phyloP scores from a whole-genome alignment of 1,140 invertebrate species.

The Drosophila burlai region DNA sequence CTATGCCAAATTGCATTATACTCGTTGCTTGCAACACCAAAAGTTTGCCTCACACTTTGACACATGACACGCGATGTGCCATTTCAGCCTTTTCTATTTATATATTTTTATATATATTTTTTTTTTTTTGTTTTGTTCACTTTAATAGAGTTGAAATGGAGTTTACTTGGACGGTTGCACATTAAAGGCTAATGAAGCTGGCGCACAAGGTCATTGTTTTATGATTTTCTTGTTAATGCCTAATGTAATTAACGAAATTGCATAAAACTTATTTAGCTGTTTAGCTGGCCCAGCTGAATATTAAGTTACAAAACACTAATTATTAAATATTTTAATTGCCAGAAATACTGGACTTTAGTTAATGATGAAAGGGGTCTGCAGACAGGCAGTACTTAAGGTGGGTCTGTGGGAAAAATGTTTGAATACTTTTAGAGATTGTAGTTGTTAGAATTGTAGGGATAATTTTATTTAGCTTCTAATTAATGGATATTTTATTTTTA shows the following conservation, averaged over 20 bases:
- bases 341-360: conserved; percentile 8
- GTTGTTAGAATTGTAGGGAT: neutral
- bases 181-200: conserved; percentile 26
- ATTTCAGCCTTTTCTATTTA: conserved; percentile 18
- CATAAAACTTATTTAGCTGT: conserved; percentile 11
- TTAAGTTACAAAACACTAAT: conserved; percentile 8
- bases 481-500: too few species aligned
- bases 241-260: conserved; percentile 40
- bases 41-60: conserved; percentile 64
- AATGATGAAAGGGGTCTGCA: conserved; percentile 14
- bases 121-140: conserved; percentile 16
- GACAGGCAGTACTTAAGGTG: conserved; percentile 3
- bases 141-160: conserved; percentile 28
- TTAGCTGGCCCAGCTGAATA: conserved; percentile 4
- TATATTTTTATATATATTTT: neutral
- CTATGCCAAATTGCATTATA: conserved; percentile 72
- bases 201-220: conserved; percentile 31
- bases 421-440: neutral
- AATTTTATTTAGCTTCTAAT: neutral
- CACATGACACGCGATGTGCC: conserved; percentile 70
- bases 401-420: conserved; percentile 2
- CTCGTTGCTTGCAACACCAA: conserved; percentile 31
- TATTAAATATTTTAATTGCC: conserved; percentile 20
- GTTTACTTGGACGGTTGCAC: conserved; percentile 37
- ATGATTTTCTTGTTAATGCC: conserved; percentile 28